Evolutionary conservation across 2,797 vertebrate species (phyloP).

Genomic region (Ceyx erithaca): DNA sequence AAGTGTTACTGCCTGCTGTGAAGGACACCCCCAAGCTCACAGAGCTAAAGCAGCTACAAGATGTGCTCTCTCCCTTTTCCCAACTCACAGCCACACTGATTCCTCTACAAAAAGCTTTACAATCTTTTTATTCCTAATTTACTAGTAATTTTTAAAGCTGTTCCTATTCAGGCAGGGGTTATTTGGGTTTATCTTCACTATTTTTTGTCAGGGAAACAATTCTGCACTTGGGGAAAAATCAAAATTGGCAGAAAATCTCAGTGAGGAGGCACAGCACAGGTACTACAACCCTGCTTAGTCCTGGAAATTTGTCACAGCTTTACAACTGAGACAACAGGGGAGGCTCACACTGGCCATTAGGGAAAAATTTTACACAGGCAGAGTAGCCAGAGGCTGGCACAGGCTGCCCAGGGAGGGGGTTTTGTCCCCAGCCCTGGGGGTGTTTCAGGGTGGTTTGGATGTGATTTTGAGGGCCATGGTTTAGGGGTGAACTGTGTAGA

Average conservation of each 20-base stretch:
- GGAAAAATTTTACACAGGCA: no score
- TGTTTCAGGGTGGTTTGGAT: no score
- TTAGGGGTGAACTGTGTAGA: no score
- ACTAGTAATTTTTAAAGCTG: neutral
- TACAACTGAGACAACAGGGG: neutral
- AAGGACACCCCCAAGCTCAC: neutral
- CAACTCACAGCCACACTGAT: neutral
- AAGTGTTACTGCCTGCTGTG: neutral
- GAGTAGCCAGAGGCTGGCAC: no score
- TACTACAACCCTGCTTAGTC: neutral
- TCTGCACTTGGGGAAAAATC: neutral
- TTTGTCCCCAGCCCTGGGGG: no score
- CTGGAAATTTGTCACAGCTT: neutral
- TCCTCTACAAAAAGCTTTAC: neutral
- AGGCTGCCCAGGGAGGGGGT: no score
- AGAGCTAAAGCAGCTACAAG: neutral
- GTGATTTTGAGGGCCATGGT: no score
- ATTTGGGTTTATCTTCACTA: neutral
- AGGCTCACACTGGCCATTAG: no score
- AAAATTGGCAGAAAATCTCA: neutral
- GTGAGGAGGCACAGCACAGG: neutral
- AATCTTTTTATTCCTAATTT: neutral
- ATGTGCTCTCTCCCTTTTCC: neutral
- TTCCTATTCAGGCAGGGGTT: neutral
- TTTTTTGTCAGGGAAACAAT: neutral